Conservation (phyloP, 2,113 vertebrate species). For the Lipophrys pholis region DNA sequence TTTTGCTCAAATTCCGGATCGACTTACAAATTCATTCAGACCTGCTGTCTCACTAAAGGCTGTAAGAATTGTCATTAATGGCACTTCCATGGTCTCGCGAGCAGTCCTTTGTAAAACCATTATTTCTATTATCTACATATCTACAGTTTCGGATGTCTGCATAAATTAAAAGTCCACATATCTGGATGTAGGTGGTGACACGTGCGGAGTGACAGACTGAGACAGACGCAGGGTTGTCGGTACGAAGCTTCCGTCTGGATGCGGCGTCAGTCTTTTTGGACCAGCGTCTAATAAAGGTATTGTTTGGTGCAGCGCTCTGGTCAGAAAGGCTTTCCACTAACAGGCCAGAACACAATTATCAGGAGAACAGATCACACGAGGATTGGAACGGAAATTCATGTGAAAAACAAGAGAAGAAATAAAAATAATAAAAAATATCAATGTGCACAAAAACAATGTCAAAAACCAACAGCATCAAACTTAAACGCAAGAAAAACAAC, state of each 20-base stretch:
- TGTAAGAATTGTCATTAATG: conserved; percentile 74
- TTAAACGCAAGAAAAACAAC: conserved; percentile 37
- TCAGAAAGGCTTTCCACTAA: conserved; percentile 48
- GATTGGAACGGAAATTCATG: conserved; percentile 57
- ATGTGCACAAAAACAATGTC: conserved; percentile 63
- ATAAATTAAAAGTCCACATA: conserved; percentile 61
- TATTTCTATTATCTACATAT: conserved; percentile 73
- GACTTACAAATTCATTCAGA: conserved; percentile 62
- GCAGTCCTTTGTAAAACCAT: conserved; percentile 65
- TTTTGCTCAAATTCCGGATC: conserved; percentile 60
- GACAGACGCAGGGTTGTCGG: neutral
- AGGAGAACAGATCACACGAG: conserved; percentile 51
- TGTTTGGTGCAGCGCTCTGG: conserved; percentile 53
- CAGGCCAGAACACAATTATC: conserved; percentile 30
- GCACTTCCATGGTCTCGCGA: conserved; percentile 77
- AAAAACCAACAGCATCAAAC: conserved; percentile 68
- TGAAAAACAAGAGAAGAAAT: conserved; percentile 39
- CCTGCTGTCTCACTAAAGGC: conserved; percentile 71
- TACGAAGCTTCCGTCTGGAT: conserved; percentile 18
- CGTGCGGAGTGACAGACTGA: conserved; percentile 7
- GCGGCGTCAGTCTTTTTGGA: conserved; percentile 9
- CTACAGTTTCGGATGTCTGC: conserved; percentile 69
- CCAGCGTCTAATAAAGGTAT: conserved; percentile 36
- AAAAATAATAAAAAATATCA: conserved; percentile 23
- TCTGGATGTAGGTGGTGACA: conserved; percentile 50